These are phyloP conservation scores for Xenotilapia flavipinnis DNA, from an alignment of 2,113 vertebrate species.

Conservation along the genomic window DNA sequence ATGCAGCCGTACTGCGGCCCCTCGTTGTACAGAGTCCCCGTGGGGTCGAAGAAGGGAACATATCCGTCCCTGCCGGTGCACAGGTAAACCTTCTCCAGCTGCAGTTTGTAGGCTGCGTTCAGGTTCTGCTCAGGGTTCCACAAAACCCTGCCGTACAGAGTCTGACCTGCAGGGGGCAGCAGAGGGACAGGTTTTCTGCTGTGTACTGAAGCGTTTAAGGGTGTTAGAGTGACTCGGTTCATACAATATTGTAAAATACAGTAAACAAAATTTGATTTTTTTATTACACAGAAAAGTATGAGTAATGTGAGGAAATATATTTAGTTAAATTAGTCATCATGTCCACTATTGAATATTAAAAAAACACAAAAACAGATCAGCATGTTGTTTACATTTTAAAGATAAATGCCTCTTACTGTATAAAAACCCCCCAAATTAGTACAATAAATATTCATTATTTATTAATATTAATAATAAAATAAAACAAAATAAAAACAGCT, in stretches of 20 bases:
- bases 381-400: background rate
- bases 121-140: conserved; percentile 97
- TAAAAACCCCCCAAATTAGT: rapidly evolving
- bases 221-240: rapidly evolving
- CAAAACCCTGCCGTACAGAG: conserved; percentile 87
- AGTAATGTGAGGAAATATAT: background rate
- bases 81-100: conserved; percentile 96
- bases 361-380: background rate
- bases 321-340: background rate
- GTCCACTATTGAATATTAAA: background rate
- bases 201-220: background rate
- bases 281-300: background rate
- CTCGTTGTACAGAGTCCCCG: conserved; percentile 92
- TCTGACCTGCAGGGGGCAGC: conserved; percentile 78
- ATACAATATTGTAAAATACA: rapidly evolving
- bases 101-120: conserved; percentile 88
- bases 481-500: background rate
- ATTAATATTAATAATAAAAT: background rate
- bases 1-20: conserved; percentile 97
- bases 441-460: background rate
- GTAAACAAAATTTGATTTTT: background rate
- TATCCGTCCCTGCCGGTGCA: conserved; percentile 92
- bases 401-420: background rate
- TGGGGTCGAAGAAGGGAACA: conserved; percentile 96
- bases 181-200: background rate